phyloP scores from a whole-genome alignment of 1,140 invertebrate species.

The Drosophila orena region DNA sequence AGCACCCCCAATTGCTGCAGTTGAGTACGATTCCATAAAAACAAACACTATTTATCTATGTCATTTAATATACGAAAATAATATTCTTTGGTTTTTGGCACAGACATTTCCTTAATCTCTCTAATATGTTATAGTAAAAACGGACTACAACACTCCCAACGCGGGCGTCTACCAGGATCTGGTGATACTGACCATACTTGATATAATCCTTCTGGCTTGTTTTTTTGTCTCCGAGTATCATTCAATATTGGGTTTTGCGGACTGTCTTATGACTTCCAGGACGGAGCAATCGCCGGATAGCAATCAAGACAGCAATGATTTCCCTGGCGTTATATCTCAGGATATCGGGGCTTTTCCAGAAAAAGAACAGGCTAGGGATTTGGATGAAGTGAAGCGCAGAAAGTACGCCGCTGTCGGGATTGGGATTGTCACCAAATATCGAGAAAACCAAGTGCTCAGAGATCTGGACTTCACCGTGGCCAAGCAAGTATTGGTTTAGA shows the following conservation, averaged over 20 bases:
- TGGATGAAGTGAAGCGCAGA: constrained; percentile 13
- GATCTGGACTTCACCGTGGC: constrained; percentile 42
- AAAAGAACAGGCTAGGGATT: background rate
- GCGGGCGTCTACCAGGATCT: constrained; percentile 1
- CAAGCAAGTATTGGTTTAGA: constrained; percentile 28
- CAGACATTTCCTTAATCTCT: too few species aligned
- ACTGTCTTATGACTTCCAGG: background rate
- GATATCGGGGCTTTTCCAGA: background rate
- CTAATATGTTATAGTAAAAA: too few species aligned
- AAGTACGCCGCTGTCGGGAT: constrained; percentile 10
- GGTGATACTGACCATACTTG: background rate
- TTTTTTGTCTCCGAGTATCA: constrained; percentile 10
- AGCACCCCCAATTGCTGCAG: constrained; percentile 56
- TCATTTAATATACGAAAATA: too few species aligned
- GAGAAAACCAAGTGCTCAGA: constrained; percentile 10
- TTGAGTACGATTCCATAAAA: constrained; percentile 25
- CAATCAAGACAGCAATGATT: accelerated
- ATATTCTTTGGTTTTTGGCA: too few species aligned
- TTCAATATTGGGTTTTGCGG: constrained; percentile 5
- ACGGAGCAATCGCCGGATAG: accelerated
- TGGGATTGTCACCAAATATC: constrained; percentile 2
- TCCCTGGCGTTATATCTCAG: background rate
- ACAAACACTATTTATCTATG: too few species aligned
- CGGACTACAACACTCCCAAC: background rate
- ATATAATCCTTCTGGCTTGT: accelerated